Evolutionary conservation across 2,113 vertebrate genomes (phyloP), one percentile per base, ranked within the genome.

Genomic region (Lichenostomus cassidix): DNA sequence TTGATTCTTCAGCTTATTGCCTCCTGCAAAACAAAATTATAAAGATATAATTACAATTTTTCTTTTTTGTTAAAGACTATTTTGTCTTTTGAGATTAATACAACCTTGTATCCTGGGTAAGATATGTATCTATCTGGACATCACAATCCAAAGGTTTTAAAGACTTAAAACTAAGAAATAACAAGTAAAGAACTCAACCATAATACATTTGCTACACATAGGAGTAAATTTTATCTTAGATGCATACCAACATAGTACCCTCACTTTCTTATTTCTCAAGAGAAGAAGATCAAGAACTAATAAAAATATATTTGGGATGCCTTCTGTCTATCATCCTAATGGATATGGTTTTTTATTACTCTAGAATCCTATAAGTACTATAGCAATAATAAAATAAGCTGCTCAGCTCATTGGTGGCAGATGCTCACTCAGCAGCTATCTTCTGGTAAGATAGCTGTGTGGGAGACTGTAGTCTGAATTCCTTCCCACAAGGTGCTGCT

Each of bases 1-100:
- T 95, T 99, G 99, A 89, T 98, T 98, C 93, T 98, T 98, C 94
- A 99, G 97, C 84, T 97, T 98, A 97, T 99, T 99, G 63, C 99
- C 98, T 63, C 99, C 99, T 99, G 97, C 41, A 97, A 96, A 95
- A 97, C 27, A 97, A 70, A 97, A 91, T 89, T 49, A 65, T 52
- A 37, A 47, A 79, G 4, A 50, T 7, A 29, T 3, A 42, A 27
- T 42, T 46, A 29, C 3, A 42, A 27, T 42, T 46, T 91, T 75
- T 63, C 2, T n/a, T 33, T 41, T 78, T 75, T 89, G 84, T 97
- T 98, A 96, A 98, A 97, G 56, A 47, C 11, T 46, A 17, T 19
- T 77, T 83, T 31, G 2, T 33, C 52, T 89, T 97, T 97, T 96
- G n/a, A 83, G 8, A 12, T 64, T 62, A 69, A 53, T 27, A 21